phyloP scores from a whole-genome alignment of 2,888 invertebrate genomes.

The Ochlodes sylvanus region DNA sequence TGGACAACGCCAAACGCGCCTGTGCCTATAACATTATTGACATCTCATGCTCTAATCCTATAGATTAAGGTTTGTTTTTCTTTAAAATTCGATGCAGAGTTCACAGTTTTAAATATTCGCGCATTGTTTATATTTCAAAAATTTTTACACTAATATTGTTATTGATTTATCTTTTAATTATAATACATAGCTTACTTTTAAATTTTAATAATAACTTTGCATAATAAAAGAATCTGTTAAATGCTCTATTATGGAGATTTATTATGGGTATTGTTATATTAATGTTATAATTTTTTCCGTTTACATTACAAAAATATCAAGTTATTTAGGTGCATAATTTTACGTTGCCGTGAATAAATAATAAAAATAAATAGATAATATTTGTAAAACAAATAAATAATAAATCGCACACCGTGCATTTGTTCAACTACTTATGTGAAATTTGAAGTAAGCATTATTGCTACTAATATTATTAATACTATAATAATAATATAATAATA shows the following conservation, averaged over 20 bases:
- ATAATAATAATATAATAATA: constrained; percentile 10
- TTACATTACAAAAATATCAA: too few relatives aligned
- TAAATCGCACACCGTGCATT: constrained; percentile 44
- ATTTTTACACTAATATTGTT: too few relatives aligned
- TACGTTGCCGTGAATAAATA: constrained; percentile 14
- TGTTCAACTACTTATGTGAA: constrained; percentile 28
- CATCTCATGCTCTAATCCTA: constrained; percentile 58
- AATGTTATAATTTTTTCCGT: too few relatives aligned
- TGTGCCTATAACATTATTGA: constrained; percentile 85
- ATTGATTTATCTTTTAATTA: too few relatives aligned
- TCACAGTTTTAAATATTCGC: too few relatives aligned
- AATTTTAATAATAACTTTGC: too few relatives aligned
- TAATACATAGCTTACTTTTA: too few relatives aligned
- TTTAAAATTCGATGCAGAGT: too few relatives aligned
- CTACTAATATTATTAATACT: constrained; percentile 23
- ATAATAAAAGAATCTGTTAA: too few relatives aligned
- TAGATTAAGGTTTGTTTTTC: too few relatives aligned
- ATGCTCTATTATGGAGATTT: too few relatives aligned
- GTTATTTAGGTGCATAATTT: constrained; percentile 8
- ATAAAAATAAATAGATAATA: constrained; percentile 19
- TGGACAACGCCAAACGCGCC: constrained; percentile 99
- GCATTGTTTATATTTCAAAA: neutral
- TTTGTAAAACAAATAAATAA: constrained; percentile 22
- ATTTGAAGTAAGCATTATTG: constrained; percentile 39
- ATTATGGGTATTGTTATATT: too few relatives aligned